Evolutionary conservation across 2,113 vertebrate genomes (phyloP).

Genomic region (Mobula birostris): DNA sequence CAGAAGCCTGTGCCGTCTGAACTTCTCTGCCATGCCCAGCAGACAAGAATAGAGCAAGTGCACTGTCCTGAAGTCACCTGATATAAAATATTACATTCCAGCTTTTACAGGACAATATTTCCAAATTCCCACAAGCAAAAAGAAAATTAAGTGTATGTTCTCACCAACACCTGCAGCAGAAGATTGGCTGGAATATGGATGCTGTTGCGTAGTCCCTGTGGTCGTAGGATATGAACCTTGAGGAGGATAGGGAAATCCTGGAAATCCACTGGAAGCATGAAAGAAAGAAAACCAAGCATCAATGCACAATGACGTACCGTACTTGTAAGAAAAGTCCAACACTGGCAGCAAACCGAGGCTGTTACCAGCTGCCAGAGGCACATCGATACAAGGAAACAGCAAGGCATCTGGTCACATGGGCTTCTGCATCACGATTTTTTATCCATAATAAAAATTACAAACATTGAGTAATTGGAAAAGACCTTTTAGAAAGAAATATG

Average conservation of each 20-base stretch:
- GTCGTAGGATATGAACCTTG: conserved; percentile 75
- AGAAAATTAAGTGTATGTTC: not conserved
- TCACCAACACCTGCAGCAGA: conserved; percentile 83
- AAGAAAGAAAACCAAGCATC: not conserved
- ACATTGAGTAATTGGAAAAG: not conserved
- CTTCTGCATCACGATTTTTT: not conserved
- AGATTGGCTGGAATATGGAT: conserved; percentile 58
- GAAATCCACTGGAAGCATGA: conserved; percentile 67
- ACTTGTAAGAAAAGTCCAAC: not conserved
- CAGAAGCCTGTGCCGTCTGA: not conserved
- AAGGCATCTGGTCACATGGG: not conserved
- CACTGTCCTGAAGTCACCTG: not conserved
- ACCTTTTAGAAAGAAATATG: not conserved
- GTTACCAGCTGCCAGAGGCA: not conserved
- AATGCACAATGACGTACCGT: not conserved
- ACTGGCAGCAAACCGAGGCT: not conserved
- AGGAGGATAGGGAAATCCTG: conserved; percentile 73
- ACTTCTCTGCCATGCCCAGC: not conserved
- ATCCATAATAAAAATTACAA: not conserved
- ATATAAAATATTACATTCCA: not conserved
- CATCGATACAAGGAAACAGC: not conserved
- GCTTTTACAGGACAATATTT: not conserved
- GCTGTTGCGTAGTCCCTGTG: conserved; percentile 73
- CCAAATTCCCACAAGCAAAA: not conserved
- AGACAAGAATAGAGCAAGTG: not conserved